Conservation (phyloP, 2,113 vertebrate genomes). For the Bothrops jararaca region DNA sequence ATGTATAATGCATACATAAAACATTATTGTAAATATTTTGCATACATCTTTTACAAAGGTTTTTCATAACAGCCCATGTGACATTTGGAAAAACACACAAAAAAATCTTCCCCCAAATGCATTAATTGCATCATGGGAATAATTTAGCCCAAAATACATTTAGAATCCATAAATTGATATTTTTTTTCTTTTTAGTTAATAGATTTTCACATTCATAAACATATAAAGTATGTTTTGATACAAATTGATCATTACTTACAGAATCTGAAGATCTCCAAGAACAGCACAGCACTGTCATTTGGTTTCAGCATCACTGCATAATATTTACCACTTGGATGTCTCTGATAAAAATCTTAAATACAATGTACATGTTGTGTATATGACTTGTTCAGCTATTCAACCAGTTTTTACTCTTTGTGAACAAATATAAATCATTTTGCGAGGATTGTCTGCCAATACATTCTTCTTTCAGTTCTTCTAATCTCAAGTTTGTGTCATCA, state of each 20-base stretch:
- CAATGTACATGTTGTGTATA: slow-evolving; percentile 46
- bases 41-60: slow-evolving; percentile 35
- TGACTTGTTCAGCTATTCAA: background rate
- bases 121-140: background rate
- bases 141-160: background rate
- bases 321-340: slow-evolving; percentile 68
- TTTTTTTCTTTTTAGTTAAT: slow-evolving; percentile 36
- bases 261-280: slow-evolving; percentile 58
- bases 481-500: background rate
- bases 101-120: slow-evolving; percentile 14
- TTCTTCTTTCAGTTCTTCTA: background rate
- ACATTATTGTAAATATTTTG: background rate
- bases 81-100: background rate
- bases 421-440: background rate
- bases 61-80: background rate
- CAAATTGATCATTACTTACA: slow-evolving; percentile 38
- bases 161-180: slow-evolving; percentile 12
- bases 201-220: slow-evolving; percentile 32
- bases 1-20: background rate
- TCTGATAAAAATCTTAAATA: slow-evolving; percentile 83
- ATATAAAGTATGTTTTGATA: slow-evolving; percentile 45
- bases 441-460: background rate
- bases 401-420: background rate
- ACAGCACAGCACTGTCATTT: slow-evolving; percentile 67
- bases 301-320: slow-evolving; percentile 75